Conservation (phyloP, 2,888 invertebrate species). For the Mimumesa dahlbomi region DNA sequence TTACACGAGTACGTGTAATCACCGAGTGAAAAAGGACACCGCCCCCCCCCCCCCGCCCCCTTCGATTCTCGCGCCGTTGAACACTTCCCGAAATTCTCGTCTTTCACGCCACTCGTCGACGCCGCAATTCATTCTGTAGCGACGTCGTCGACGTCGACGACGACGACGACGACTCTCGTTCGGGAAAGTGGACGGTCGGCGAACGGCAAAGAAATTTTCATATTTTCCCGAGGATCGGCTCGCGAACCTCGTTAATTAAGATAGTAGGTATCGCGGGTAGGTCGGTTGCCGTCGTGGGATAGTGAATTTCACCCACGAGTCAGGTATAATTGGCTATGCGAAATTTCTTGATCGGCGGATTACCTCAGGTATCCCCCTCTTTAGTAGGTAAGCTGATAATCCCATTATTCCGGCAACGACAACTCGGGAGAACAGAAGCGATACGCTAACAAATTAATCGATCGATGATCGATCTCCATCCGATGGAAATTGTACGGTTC, state of each 20-base stretch:
- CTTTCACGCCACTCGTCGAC: slow-evolving; percentile 2
- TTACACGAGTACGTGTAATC: slow-evolving; percentile 26
- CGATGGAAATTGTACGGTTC: no score
- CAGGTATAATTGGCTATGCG: neutral
- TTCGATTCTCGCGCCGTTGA: slow-evolving; percentile 9
- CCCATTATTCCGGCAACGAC: slow-evolving; percentile 14
- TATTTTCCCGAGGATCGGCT: no score
- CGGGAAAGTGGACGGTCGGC: no score
- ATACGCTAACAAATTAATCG: no score
- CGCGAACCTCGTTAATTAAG: no score
- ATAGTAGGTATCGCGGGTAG: no score
- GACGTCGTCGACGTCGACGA: no score
- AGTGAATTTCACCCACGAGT: neutral
- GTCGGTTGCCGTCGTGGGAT: no score
- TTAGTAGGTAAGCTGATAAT: slow-evolving; percentile 16
- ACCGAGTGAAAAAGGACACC: slow-evolving; percentile 10
- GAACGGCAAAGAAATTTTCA: no score
- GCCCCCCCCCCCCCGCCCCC: no score
- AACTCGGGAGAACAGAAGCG: neutral
- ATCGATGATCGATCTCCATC: neutral
- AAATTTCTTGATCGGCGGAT: slow-evolving; percentile 6
- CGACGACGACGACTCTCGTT: no score
- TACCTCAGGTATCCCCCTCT: neutral
- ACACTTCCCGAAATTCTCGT: slow-evolving; percentile 1
- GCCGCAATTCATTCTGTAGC: slow-evolving; percentile 26